Conservation (phyloP, 2,797 vertebrate genomes). For the Lagorchestes hirsutus region DNA sequence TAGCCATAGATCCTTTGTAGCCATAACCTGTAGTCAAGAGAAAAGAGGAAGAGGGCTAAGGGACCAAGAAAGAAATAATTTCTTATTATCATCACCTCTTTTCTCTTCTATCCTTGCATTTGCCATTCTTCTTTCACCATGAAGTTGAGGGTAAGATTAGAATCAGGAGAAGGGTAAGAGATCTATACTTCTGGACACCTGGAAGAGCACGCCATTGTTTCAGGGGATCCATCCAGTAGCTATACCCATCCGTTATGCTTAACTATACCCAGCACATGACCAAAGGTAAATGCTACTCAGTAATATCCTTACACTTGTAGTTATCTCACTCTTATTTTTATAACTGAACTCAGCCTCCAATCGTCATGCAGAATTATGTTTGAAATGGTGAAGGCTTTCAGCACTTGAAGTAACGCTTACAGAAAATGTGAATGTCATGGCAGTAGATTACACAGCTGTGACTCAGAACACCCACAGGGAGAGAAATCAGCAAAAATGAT, state of each 20-base stretch:
- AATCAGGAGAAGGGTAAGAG: not conserved
- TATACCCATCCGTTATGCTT: not conserved
- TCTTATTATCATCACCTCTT: not conserved
- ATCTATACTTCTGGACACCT: not conserved
- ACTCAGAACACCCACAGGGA: conserved; percentile 42
- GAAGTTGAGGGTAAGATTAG: not conserved
- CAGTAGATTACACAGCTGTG: conserved; percentile 53
- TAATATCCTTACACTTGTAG: conserved; percentile 12
- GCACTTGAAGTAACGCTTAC: conserved; percentile 62
- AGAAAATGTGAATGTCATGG: conserved; percentile 53
- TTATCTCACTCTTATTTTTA: conserved; percentile 44
- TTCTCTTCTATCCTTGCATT: not conserved
- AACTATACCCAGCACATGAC: accelerated
- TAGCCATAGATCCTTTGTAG: not conserved
- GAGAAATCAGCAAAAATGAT: not conserved
- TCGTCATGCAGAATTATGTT: conserved; percentile 43
- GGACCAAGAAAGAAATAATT: not conserved
- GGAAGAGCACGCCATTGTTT: not conserved
- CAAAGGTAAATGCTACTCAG: not conserved
- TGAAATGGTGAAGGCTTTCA: conserved; percentile 40
- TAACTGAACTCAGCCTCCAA: conserved; percentile 29
- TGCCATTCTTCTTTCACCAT: not conserved
- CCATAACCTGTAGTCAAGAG: not conserved
- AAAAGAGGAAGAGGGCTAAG: not conserved
- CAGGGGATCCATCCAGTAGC: not conserved